Evolutionary conservation across 2,797 vertebrate genomes (phyloP).

Genomic region (Menidia menidia): DNA sequence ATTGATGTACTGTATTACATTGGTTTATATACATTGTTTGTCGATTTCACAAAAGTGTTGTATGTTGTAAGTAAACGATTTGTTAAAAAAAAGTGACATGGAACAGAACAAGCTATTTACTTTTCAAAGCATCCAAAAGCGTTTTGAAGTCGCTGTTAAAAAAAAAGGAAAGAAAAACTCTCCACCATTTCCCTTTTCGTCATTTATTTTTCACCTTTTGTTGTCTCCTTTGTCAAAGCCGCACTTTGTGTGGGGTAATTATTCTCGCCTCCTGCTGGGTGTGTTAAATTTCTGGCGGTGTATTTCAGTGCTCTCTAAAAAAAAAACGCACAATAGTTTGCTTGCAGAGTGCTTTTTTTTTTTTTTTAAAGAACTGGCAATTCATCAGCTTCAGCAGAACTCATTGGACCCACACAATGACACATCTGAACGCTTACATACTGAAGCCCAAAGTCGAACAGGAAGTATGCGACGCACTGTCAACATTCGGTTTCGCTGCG

Average conservation of each 20-base stretch:
- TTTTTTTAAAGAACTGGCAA: neutral
- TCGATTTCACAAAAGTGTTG: neutral
- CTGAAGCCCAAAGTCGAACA: neutral
- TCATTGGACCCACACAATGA: neutral
- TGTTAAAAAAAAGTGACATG: too few relatives aligned
- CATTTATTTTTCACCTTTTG: neutral
- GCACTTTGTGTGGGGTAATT: neutral
- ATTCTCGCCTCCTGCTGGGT: conserved; percentile 11
- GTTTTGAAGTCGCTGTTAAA: neutral
- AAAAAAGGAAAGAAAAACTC: neutral
- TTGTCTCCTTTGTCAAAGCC: conserved; percentile 5
- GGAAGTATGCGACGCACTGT: neutral
- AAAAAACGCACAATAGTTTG: conserved; percentile 9
- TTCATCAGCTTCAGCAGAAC: neutral
- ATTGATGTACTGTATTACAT: too few relatives aligned
- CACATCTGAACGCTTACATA: neutral
- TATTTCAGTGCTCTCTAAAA: neutral
- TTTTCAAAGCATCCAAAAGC: neutral
- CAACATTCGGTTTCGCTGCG: too few relatives aligned
- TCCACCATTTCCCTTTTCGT: neutral
- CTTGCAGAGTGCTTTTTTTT: neutral
- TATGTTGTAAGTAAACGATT: neutral
- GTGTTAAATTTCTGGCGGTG: neutral
- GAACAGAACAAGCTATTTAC: neutral
- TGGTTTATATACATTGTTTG: neutral